Base-by-base conservation (phyloP, 2,888 invertebrate species). In the Hemicrepidius hirtus region DNA sequence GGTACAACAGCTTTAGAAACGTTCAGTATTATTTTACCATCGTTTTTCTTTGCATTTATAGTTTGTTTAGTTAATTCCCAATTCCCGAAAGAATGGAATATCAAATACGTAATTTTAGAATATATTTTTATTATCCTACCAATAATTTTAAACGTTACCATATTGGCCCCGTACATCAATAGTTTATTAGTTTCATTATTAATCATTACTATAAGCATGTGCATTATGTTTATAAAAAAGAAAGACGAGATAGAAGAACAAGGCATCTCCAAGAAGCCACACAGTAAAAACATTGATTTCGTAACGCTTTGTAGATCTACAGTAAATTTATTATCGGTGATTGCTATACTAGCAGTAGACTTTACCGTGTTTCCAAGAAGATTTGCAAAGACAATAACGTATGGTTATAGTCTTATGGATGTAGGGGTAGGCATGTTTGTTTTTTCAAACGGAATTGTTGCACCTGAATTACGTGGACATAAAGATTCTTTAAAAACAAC, bases 401-500 rank as follows among this genome's bases (percentile, higher is more conserved):
- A 90, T 87, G 98, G 98, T 0, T 94, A 91, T 80, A 93, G 96
- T 83, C 85, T 97, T 24, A 99, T 99, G 99, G 99, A 99, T 84
- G 90, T 94, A 9, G 99, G 99, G 9, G 98, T 98, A 3, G 98
- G 97, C 0, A 86, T 95, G 16, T 99, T 94, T 87, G 90, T 97
- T 6, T 88, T 94, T 37, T 89, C 94, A 20, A 96, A 96, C 87
- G 97, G 94, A 0, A 85, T 95, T 44, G 93, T 95, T 0, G 90
- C 94, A 16, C 87, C 89, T 0, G 90, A 91, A 82, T 85, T 88
- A 37, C 84, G 85, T 71, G 83, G 82, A 7, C 77, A 80, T 55
- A 82, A 76, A 66, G 72, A 80, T 59, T 76, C 87, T 0, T 75
- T 83, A 18, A 83, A 80, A 35, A 83, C 79, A 63, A 83, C 85